These are phyloP conservation scores for Todiramphus chloris DNA, from an alignment of 2,113 vertebrate genomes.

Conservation along the genomic window DNA sequence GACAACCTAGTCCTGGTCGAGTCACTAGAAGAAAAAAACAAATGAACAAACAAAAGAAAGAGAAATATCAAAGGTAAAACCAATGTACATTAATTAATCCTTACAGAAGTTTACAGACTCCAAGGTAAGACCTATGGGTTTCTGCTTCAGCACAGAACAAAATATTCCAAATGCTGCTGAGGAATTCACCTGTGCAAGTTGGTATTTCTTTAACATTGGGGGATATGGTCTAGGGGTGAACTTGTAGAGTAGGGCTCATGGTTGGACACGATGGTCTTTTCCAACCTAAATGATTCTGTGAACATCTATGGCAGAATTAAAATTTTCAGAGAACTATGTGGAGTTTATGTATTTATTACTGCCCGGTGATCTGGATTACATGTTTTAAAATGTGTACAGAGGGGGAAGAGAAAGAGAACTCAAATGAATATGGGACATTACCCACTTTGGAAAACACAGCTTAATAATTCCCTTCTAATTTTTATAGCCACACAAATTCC, in stretches of 20 bases:
- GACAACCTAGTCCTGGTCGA: constrained; percentile 89
- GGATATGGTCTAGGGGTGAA: no score
- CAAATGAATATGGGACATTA: not conserved
- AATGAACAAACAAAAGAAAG: not conserved
- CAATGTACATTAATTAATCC: not conserved
- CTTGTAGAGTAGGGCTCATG: no score
- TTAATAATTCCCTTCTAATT: not conserved
- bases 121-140: not conserved
- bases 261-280: no score
- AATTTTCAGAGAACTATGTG: no score
- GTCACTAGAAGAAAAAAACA: constrained; percentile 64
- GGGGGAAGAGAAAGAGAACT: not conserved
- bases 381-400: not conserved
- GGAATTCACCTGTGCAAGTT: not conserved
- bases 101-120: not conserved
- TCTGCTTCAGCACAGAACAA: not conserved
- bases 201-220: not conserved
- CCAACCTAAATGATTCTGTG: no score
- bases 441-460: not conserved
- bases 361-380: not conserved
- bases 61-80: not conserved
- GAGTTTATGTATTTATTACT: not conserved
- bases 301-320: not conserved
- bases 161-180: not conserved
- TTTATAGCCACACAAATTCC: not conserved